A percentile compares a stretch with the other conserved stretches of the same genome.
phyloP scores from a whole-genome alignment of 2,113 vertebrate species.

The Microcebus griseorufus region DNA sequence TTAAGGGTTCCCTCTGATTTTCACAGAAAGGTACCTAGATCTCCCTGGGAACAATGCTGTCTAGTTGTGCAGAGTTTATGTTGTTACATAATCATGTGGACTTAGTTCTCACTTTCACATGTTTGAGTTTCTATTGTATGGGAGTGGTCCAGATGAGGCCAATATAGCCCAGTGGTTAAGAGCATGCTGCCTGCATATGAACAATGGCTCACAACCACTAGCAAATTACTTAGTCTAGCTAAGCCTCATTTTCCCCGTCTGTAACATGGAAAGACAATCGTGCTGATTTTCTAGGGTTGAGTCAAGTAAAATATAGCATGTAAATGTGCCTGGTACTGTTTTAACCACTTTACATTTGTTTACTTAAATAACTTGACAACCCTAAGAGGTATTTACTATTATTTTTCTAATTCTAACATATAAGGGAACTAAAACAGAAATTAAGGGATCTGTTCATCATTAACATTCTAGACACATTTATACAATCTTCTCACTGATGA shows the following conservation, averaged over 20 bases:
- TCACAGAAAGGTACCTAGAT: background rate
- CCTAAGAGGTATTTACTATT: background rate
- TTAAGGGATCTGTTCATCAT: background rate
- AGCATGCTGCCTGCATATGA: background rate
- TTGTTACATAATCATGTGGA: background rate
- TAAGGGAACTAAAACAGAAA: constrained; percentile 8
- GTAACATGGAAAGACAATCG: background rate
- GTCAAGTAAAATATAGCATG: background rate
- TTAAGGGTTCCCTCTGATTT: background rate
- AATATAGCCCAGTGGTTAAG: background rate
- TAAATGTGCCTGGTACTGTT: background rate
- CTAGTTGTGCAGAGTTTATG: background rate
- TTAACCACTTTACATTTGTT: background rate
- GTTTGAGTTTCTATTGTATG: background rate
- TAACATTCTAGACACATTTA: background rate
- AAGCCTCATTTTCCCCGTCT: background rate
- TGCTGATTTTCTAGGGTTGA: background rate
- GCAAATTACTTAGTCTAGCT: background rate
- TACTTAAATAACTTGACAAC: background rate
- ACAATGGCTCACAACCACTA: background rate
- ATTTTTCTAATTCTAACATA: background rate
- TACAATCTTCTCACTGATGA: background rate
- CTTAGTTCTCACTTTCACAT: background rate
- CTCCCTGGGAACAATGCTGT: background rate
- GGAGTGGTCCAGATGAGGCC: no score